Percentiles rank a stretch among this genome's conserved stretches.
phyloP scores from a whole-genome alignment of 1,140 invertebrate species.

The Pteromalus puparum region DNA sequence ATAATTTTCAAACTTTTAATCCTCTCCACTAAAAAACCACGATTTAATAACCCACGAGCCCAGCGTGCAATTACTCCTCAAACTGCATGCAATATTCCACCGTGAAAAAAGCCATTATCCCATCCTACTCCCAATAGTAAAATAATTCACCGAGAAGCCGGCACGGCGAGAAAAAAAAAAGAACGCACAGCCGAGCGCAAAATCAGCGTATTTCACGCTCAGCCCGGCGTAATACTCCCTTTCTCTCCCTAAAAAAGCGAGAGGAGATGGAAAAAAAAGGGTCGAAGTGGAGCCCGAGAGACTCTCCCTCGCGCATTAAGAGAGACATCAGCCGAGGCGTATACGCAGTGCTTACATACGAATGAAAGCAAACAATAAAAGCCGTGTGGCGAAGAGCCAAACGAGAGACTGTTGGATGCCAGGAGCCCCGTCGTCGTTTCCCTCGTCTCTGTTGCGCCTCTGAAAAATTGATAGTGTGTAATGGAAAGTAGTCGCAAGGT shows the following conservation, averaged over 20 bases:
- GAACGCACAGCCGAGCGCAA: not conserved
- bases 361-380: conserved; percentile 36
- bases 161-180: not conserved
- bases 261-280: not conserved
- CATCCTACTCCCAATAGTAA: not conserved
- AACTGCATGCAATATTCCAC: not conserved
- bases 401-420: not conserved
- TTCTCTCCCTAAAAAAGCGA: not conserved
- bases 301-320: not conserved
- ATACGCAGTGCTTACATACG: not conserved
- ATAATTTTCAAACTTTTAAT: too few relatives aligned
- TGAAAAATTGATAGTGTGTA: not conserved
- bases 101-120: too few relatives aligned
- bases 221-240: not conserved
- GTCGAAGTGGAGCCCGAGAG: not conserved
- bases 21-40: not conserved
- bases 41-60: not conserved
- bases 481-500: not conserved
- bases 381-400: not conserved
- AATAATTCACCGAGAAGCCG: not conserved
- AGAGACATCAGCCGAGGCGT: not conserved
- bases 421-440: not conserved
- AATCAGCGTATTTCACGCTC: conserved; percentile 1
- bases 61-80: not conserved
- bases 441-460: not conserved